Percentiles rank a stretch among this genome's conserved stretches.
These are phyloP conservation scores for Drosophila sp. DNA, from an alignment of 1,140 invertebrate species.

Conservation along the genomic window DNA sequence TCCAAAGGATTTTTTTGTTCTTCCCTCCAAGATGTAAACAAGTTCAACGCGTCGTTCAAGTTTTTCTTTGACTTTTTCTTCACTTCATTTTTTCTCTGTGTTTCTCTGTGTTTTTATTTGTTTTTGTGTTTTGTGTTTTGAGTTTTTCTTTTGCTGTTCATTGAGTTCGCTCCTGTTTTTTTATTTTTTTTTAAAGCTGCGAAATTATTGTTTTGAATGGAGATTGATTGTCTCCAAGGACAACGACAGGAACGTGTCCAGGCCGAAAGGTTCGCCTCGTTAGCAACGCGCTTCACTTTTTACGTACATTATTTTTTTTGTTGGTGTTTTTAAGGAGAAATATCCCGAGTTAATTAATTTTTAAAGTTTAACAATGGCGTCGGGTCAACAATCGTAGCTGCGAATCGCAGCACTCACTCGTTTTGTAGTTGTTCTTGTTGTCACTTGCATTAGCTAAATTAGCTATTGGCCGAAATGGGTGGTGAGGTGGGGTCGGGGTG, in stretches of 20 bases:
- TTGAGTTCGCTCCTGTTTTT: conserved; percentile 64
- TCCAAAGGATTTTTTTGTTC: conserved; percentile 52
- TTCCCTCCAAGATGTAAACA: conserved; percentile 79
- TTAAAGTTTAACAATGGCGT: conserved; percentile 68
- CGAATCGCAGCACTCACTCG: background rate
- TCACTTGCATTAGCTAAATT: conserved; percentile 78
- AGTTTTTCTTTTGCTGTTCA: conserved; percentile 39
- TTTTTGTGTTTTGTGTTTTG: conserved; percentile 40
- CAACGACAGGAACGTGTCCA: conserved; percentile 57
- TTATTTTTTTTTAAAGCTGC: conserved; percentile 28
- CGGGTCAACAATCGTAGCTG: conserved; percentile 53
- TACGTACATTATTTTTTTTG: conserved; percentile 32
- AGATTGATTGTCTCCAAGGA: conserved; percentile 82
- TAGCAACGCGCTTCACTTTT: conserved; percentile 66
- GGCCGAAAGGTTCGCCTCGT: conserved; percentile 62
- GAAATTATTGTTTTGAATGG: conserved; percentile 81
- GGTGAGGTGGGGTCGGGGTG: background rate
- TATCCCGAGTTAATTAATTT: conserved; percentile 78
- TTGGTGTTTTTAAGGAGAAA: conserved; percentile 52
- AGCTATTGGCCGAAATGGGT: conserved; percentile 30
- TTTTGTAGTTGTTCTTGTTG: conserved; percentile 48
- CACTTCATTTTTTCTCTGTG: background rate
- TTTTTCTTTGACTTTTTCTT: conserved; percentile 44
- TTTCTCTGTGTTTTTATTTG: conserved; percentile 31
- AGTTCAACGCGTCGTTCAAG: conserved; percentile 67